Evolutionary conservation across 37 sponge, comb jelly and placozoan genomes (phyloP).

Genomic region (Mnemiopsis leidyi): DNA sequence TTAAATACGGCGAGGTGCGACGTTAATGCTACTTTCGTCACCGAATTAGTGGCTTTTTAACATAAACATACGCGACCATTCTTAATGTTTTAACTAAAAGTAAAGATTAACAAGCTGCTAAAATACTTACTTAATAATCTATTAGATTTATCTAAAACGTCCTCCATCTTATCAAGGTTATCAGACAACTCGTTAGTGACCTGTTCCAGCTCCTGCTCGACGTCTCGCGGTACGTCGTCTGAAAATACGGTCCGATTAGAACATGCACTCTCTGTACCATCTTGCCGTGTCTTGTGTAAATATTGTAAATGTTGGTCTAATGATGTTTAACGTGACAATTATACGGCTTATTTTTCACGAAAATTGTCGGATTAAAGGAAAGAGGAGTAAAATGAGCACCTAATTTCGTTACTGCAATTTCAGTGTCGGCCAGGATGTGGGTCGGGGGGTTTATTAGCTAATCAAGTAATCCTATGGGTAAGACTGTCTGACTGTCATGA

Average conservation of each 20-base stretch:
- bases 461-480: too few relatives aligned
- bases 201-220: background rate
- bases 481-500: too few relatives aligned
- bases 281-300: background rate
- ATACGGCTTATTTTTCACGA: background rate
- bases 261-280: background rate
- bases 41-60: too few relatives aligned
- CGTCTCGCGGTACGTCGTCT: background rate
- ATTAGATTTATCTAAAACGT: background rate
- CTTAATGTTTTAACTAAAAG: too few relatives aligned
- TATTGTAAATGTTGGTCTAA: background rate
- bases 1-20: too few relatives aligned
- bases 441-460: too few relatives aligned
- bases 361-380: background rate
- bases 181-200: background rate
- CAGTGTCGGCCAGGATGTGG: background rate
- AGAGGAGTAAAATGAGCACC: background rate
- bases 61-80: too few relatives aligned
- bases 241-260: background rate
- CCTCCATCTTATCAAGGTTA: background rate
- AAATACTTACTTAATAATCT: slow-evolving; percentile 17
- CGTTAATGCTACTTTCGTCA: too few relatives aligned
- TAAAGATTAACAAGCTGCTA: too few relatives aligned
- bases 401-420: background rate
- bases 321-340: background rate